Conservation (phyloP, 2,888 invertebrate genomes). For the Drosophila sordidula region DNA sequence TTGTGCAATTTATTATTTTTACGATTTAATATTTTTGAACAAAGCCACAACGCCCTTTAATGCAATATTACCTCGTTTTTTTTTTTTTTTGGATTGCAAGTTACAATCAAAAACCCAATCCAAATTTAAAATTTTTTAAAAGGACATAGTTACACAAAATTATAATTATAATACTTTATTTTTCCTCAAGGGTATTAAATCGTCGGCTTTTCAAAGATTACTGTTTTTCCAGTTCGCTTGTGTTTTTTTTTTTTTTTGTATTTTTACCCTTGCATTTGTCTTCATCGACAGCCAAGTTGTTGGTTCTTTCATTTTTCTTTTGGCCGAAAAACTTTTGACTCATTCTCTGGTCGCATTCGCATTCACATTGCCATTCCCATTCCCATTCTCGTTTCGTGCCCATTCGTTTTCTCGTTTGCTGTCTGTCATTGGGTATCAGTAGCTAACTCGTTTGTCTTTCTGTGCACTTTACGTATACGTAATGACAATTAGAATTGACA, state of each 20-base stretch:
- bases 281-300: constrained; percentile 80
- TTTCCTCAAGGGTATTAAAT: constrained; percentile 2
- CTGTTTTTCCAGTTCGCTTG: constrained; percentile 1
- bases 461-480: constrained; percentile 79
- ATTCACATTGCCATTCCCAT: constrained; percentile 8
- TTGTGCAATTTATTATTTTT: no score
- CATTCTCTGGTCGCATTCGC: constrained; percentile 23
- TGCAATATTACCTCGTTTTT: no score
- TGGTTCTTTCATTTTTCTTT: constrained; percentile 80
- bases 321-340: constrained; percentile 71
- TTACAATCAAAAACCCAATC: no score
- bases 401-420: constrained; percentile 62
- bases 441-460: constrained; percentile 79
- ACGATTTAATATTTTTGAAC: no score
- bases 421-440: constrained; percentile 75
- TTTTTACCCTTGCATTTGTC: constrained; percentile 70
- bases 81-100: no score
- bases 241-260: constrained; percentile 8
- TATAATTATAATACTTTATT: not conserved
- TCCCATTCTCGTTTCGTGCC: constrained; percentile 8
- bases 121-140: no score
- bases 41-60: no score
- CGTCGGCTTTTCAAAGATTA: not conserved
- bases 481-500: constrained; percentile 81
- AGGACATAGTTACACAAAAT: not conserved